Conservation (phyloP, 1,140 invertebrate genomes). For the Drosophila santomea region DNA sequence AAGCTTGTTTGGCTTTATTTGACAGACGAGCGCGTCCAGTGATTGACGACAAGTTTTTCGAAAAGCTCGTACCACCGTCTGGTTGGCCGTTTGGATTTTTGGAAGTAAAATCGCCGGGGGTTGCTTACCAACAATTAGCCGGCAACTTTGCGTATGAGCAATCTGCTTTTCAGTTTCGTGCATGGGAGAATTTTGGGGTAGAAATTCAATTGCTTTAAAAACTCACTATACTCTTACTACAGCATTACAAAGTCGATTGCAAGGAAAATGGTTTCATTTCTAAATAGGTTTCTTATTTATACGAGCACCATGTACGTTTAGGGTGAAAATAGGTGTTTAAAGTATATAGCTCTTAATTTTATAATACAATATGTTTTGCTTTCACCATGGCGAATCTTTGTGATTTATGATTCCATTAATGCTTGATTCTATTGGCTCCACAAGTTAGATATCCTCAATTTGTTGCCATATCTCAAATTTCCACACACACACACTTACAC, state of each 20-base stretch:
- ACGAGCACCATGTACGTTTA: too few relatives aligned
- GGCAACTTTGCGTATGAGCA: slow-evolving; percentile 39
- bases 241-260: too few relatives aligned
- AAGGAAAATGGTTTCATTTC: too few relatives aligned
- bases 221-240: too few relatives aligned
- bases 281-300: too few relatives aligned
- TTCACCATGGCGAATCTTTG: neutral
- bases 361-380: neutral
- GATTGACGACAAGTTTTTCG: slow-evolving; percentile 66
- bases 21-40: slow-evolving; percentile 62
- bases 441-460: slow-evolving; percentile 42
- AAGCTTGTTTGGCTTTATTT: slow-evolving; percentile 74
- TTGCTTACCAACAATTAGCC: slow-evolving; percentile 34
- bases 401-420: slow-evolving; percentile 1
- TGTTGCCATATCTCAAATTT: slow-evolving; percentile 39
- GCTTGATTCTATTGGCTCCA: slow-evolving; percentile 12
- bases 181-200: neutral
- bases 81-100: neutral
- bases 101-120: neutral
- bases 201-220: too few relatives aligned
- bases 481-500: slow-evolving; percentile 22
- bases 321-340: too few relatives aligned
- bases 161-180: neutral
- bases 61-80: slow-evolving; percentile 18
- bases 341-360: too few relatives aligned